phyloP scores from a whole-genome alignment of 2,888 invertebrate genomes.

The Mycalesis mineus region DNA sequence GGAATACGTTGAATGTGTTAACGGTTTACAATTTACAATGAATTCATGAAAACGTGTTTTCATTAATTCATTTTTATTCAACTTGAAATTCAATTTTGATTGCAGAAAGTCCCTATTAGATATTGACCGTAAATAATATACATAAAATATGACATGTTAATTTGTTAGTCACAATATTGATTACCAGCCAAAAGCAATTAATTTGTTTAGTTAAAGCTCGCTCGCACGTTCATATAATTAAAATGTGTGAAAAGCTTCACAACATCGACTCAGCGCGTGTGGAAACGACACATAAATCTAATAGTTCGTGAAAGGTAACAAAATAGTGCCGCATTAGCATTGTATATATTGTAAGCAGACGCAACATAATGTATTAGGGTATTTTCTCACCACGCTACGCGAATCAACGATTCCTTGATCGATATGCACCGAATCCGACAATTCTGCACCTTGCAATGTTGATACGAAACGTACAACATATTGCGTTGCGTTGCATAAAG shows the following conservation, averaged over 20 bases:
- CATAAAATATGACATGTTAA: slow-evolving; percentile 12
- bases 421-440: slow-evolving; percentile 32
- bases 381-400: slow-evolving; percentile 39
- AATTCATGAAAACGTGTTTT: too few species aligned
- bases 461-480: slow-evolving; percentile 39
- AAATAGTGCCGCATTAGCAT: slow-evolving; percentile 10
- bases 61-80: too few species aligned
- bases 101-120: too few species aligned
- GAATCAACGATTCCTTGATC: slow-evolving; percentile 35
- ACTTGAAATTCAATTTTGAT: too few species aligned
- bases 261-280: slow-evolving; percentile 24
- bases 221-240: slow-evolving; percentile 10
- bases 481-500: slow-evolving; percentile 38
- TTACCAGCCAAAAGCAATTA: slow-evolving; percentile 25
- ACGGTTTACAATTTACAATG: too few species aligned
- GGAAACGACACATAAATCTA: slow-evolving; percentile 4
- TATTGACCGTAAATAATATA: too few species aligned
- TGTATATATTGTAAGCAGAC: slow-evolving; percentile 27
- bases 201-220: slow-evolving; percentile 23
- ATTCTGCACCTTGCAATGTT: slow-evolving; percentile 35
- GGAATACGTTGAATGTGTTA: too few species aligned
- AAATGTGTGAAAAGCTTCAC: slow-evolving; percentile 22
- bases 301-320: slow-evolving; percentile 3
- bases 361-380: slow-evolving; percentile 36
- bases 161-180: slow-evolving; percentile 22